Evolutionary conservation across 2,888 invertebrate genomes (phyloP), one percentile per base, ranked within the genome.

Genomic region (Eupithecia inturbata): DNA sequence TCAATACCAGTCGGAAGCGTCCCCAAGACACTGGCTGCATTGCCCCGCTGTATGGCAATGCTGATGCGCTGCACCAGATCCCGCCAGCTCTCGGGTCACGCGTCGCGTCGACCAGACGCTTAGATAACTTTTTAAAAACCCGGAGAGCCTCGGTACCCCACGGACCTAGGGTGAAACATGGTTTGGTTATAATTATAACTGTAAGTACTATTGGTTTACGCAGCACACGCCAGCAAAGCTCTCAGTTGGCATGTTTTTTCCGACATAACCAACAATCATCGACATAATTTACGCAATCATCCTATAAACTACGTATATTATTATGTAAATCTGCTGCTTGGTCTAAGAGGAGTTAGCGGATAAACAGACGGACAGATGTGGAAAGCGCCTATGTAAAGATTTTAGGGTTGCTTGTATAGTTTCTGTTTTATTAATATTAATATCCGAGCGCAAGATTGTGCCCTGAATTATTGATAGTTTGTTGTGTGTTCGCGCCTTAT

Each of bases 401-500:
- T 2, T 57, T 57, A 22, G 5, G 57, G 22, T 12, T 57, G 12
- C 57, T 57, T 26, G 57, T 26, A 57, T 5, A 57, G 53, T 53
- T n/a, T 53, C 72, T 79, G 70, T 73, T 82, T 82, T 86, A 84
- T 86, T 86, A 82, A 84, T 85, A 84, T 84, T n/a, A 82, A 83
- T 84, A 87, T 78, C 75, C 80, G 72, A 72, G 81, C 77, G 71
- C 80, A 79, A 86, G 85, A 84, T 84, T 87, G 84, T 80, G 78
- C 77, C 45, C 74, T 87, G 87, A 86, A 88, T 88, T 87, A 87
- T 88, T 87, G 85, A 88, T 87, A 82, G 82, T 76, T 80, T 77
- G 84, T 84, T 84, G 79, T n/a, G n/a, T n/a, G n/a, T n/a, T n/a
- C n/a, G n/a, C n/a, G n/a, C n/a, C n/a, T n/a, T n/a, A n/a, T n/a